A percentile compares a stretch with the other conserved stretches of the same genome.
Evolutionary conservation across 2,888 invertebrate species (phyloP).

Genomic region (Ophion costatus): DNA sequence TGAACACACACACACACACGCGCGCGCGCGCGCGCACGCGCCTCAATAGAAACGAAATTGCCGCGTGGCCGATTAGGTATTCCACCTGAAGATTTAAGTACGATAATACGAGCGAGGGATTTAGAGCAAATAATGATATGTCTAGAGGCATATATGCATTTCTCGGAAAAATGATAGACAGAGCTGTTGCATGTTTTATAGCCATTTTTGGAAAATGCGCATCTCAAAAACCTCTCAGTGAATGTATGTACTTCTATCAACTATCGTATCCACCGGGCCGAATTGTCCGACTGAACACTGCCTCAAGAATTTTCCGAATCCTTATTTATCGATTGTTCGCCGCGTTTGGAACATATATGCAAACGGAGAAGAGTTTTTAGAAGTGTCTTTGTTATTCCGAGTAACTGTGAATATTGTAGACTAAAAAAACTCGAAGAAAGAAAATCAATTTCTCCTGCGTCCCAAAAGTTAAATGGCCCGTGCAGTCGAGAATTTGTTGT

Average conservation of each 20-base stretch:
- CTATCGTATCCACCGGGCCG: not conserved
- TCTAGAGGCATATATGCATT: not conserved
- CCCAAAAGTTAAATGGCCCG: too few species aligned
- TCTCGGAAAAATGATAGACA: not conserved
- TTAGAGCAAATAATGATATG: not conserved
- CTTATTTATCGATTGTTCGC: too few species aligned
- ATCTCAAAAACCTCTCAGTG: not conserved
- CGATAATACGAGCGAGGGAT: constrained; percentile 1
- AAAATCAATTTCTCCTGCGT: too few species aligned
- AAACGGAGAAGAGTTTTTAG: too few species aligned
- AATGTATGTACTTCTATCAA: not conserved
- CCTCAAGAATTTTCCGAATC: too few species aligned
- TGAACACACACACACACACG: not conserved
- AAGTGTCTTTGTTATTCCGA: too few species aligned
- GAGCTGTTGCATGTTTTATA: not conserved
- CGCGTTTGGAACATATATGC: too few species aligned
- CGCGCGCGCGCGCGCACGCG: too few species aligned
- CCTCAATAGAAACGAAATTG: not conserved
- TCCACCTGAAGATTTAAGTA: constrained; percentile 16
- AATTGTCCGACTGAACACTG: too few species aligned
- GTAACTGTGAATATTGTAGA: too few species aligned
- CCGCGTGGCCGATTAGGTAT: constrained; percentile 9
- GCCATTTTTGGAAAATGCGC: not conserved
- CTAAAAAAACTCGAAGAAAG: too few species aligned
- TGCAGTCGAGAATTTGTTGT: too few species aligned